phyloP scores from a whole-genome alignment of 2,797 vertebrate genomes.

The Bufotes viridis region DNA sequence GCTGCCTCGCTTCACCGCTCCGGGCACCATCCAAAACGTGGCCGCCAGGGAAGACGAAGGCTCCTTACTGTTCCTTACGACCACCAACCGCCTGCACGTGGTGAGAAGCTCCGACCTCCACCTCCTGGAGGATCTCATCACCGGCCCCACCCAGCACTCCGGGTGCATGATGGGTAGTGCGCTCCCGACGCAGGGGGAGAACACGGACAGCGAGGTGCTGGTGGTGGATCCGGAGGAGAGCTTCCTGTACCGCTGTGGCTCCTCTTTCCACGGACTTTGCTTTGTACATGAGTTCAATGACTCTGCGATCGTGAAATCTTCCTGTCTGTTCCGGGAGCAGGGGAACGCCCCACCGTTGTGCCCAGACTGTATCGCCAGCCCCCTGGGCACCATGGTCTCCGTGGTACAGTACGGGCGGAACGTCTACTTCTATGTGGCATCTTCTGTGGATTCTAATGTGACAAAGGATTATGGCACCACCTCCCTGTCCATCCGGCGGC shows the following conservation, averaged over 20 bases:
- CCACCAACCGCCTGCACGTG: conserved; percentile 83
- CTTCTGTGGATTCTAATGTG: conserved; percentile 81
- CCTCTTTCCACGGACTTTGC: conserved; percentile 84
- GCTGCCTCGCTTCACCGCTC: conserved; percentile 79
- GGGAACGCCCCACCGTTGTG: conserved; percentile 80
- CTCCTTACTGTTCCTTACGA: conserved; percentile 81
- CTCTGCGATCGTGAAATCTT: conserved; percentile 70
- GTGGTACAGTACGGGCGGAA: conserved; percentile 82
- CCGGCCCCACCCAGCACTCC: conserved; percentile 81
- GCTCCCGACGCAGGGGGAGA: conserved; percentile 65
- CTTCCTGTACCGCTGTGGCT: conserved; percentile 89
- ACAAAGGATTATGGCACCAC: conserved; percentile 81
- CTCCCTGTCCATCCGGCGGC: conserved; percentile 87
- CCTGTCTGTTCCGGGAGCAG: conserved; percentile 81
- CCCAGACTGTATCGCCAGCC: conserved; percentile 90
- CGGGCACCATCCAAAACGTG: conserved; percentile 83
- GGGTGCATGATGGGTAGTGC: conserved; percentile 71
- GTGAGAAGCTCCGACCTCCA: conserved; percentile 69
- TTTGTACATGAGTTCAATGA: conserved; percentile 81
- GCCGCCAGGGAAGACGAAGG: conserved; percentile 74
- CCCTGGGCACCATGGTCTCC: conserved; percentile 85
- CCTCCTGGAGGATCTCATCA: conserved; percentile 67
- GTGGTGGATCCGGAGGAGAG: conserved; percentile 84
- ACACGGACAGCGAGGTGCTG: conserved; percentile 84
- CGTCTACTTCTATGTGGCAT: conserved; percentile 88